phyloP scores from a whole-genome alignment of 2,113 vertebrate genomes.

The Catharus bicknelli region DNA sequence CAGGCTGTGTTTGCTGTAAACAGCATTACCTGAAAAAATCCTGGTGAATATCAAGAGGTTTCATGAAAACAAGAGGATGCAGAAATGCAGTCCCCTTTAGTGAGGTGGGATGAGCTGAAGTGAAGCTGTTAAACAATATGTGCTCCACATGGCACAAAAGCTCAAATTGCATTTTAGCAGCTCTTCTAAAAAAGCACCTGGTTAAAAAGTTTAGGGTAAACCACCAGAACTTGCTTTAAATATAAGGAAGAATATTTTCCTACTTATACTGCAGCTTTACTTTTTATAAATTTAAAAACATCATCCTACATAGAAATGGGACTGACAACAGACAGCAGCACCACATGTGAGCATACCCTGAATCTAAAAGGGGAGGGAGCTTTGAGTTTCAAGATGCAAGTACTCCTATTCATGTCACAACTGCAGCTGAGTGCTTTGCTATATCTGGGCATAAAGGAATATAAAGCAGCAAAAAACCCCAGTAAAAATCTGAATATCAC shows the following conservation, averaged over 20 bases:
- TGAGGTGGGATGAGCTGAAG: not conserved
- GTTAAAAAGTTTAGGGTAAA: not conserved
- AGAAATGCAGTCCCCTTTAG: not conserved
- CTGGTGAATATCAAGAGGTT: not conserved
- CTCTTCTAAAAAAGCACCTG: not conserved
- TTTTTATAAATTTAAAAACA: not conserved
- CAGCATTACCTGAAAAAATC: slow-evolving; percentile 36
- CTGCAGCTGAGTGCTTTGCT: not conserved
- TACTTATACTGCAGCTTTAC: not conserved
- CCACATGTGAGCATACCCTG: accelerated
- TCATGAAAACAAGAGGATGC: not conserved
- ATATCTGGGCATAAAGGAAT: not conserved
- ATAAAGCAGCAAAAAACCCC: not conserved
- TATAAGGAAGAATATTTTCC: not conserved
- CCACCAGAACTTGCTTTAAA: not conserved
- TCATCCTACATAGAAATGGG: not conserved
- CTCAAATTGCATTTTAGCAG: not conserved
- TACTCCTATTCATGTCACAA: not conserved
- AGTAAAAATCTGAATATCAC: not conserved
- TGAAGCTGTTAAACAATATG: not conserved
- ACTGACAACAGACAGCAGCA: not conserved
- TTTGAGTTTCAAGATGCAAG: not conserved
- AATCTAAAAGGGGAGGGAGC: not conserved
- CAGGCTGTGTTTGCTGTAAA: slow-evolving; percentile 11
- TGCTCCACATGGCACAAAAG: not conserved